Conservation (phyloP, 2,888 invertebrate species). For the Nephrotoma flavescens region DNA sequence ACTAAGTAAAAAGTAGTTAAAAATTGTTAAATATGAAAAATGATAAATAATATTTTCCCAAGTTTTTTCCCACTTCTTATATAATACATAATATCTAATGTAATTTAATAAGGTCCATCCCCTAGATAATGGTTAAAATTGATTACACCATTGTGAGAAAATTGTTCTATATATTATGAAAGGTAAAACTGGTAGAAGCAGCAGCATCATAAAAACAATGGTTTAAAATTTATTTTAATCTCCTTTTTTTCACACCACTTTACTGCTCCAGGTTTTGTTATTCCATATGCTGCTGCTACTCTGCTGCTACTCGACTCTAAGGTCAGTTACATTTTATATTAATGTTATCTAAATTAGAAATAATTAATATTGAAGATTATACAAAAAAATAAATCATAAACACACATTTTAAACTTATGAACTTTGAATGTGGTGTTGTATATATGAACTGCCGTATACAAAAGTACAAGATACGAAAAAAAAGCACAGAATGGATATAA, state of each 20-base stretch:
- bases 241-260: background rate
- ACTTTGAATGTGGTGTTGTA: background rate
- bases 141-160: background rate
- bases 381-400: background rate
- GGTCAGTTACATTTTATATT: background rate
- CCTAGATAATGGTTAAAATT: background rate
- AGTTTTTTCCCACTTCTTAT: background rate
- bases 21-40: background rate
- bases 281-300: background rate
- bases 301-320: background rate
- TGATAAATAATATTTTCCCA: background rate
- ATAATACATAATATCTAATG: background rate
- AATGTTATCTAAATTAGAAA: background rate
- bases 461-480: background rate
- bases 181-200: background rate
- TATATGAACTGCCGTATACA: background rate
- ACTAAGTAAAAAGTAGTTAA: background rate
- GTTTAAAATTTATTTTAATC: background rate
- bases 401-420: background rate
- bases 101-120: background rate
- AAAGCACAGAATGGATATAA: background rate
- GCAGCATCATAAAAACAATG: background rate
- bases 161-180: background rate
- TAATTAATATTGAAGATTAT: background rate
- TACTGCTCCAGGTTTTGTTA: background rate